phyloP scores from a whole-genome alignment of 2,888 invertebrate species.

The Zygaena filipendulae region DNA sequence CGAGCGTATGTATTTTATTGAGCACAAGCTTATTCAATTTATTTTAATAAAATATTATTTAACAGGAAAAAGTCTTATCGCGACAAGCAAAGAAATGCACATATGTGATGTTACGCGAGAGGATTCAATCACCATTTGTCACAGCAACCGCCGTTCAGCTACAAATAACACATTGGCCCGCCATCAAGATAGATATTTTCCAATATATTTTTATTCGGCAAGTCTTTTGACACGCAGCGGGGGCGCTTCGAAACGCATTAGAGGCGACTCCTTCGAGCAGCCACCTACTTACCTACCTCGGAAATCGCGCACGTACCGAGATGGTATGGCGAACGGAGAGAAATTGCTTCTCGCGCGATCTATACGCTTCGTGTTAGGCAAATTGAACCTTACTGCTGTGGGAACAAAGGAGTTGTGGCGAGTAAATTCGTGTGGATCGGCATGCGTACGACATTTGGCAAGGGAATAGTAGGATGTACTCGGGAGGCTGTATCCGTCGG shows the following conservation, averaged over 20 bases:
- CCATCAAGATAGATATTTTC: too few species aligned
- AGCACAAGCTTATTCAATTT: too few species aligned
- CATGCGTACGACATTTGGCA: conserved; percentile 25
- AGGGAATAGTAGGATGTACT: conserved; percentile 27
- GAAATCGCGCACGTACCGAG: conserved; percentile 25
- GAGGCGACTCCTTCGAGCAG: conserved; percentile 25
- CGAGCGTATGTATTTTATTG: too few species aligned
- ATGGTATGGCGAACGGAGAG: conserved; percentile 20
- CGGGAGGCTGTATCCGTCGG: conserved; percentile 24
- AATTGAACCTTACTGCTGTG: conserved; percentile 6
- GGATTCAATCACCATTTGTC: too few species aligned
- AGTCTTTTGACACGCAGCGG: conserved; percentile 13
- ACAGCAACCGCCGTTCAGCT: too few species aligned
- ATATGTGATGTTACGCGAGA: too few species aligned
- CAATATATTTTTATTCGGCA: conserved; percentile 1
- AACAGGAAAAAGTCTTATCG: too few species aligned
- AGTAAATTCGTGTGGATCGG: conserved; percentile 10
- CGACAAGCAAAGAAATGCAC: too few species aligned
- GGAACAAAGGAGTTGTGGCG: conserved; percentile 3
- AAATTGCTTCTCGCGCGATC: conserved; percentile 18
- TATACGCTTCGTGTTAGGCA: not conserved
- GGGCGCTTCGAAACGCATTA: conserved; percentile 25
- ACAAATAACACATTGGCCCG: too few species aligned
- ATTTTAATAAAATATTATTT: too few species aligned
- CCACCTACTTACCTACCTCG: too few species aligned